phyloP scores from a whole-genome alignment of 1,140 invertebrate genomes.

The Procambarus virginalis region DNA sequence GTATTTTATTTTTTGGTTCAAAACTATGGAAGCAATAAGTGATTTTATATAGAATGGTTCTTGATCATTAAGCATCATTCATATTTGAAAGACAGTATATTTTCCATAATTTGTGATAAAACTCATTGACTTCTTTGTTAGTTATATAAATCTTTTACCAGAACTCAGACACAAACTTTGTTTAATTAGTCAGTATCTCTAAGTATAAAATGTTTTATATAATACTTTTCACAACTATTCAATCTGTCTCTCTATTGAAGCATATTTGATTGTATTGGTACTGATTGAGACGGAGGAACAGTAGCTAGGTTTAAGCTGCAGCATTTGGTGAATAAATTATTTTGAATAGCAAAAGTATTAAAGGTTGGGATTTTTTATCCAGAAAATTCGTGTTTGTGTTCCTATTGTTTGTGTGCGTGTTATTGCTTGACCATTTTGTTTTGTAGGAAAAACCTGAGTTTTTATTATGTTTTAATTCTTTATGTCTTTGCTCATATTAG shows the following conservation, averaged over 20 bases:
- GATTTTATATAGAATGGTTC: not conserved
- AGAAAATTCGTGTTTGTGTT: slow-evolving; percentile 31
- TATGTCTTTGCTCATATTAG: not conserved
- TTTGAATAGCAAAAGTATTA: not conserved
- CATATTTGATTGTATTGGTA: not conserved
- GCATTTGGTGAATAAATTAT: not conserved
- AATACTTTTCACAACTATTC: not conserved
- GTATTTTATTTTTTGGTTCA: too few relatives aligned
- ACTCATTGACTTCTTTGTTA: not conserved
- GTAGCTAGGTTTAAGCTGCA: slow-evolving; percentile 9
- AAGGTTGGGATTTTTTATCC: not conserved
- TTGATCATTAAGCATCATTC: not conserved
- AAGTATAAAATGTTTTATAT: not conserved
- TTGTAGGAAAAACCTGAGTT: not conserved
- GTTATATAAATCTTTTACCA: not conserved
- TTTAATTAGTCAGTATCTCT: slow-evolving; percentile 30
- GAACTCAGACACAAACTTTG: slow-evolving; percentile 11
- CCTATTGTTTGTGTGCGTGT: slow-evolving; percentile 24
- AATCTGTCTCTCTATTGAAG: slow-evolving; percentile 30
- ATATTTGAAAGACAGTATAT: slow-evolving; percentile 15
- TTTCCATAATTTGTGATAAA: slow-evolving; percentile 42
- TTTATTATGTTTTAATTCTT: not conserved
- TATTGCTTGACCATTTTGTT: not conserved
- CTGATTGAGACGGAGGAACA: not conserved
- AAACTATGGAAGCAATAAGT: not conserved